phyloP scores from a whole-genome alignment of 2,797 vertebrate genomes.

The Ctenochaetus hawaiiensis region DNA sequence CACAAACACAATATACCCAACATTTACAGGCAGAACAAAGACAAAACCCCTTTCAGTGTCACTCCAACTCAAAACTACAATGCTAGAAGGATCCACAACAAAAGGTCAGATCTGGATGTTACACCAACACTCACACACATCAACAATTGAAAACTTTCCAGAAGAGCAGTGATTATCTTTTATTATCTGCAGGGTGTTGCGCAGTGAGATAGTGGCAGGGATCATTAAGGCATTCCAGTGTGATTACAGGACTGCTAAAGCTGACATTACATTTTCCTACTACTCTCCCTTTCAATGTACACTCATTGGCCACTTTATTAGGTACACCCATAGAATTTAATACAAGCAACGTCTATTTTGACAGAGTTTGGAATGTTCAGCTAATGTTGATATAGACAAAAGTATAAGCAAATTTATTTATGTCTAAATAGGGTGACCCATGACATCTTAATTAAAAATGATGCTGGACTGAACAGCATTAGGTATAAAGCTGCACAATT shows the following conservation, averaged over 20 bases:
- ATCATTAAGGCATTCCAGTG: conserved; percentile 70
- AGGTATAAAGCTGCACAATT: no score
- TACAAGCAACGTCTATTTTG: no score
- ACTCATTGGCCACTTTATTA: background rate
- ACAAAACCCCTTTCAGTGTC: conserved; percentile 47
- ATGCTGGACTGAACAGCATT: no score
- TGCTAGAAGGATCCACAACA: conserved; percentile 40
- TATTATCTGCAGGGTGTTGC: conserved; percentile 37
- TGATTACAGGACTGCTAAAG: conserved; percentile 26
- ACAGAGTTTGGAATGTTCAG: no score
- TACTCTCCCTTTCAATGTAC: conserved; percentile 18
- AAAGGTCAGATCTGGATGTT: conserved; percentile 55
- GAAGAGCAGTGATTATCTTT: conserved; percentile 52
- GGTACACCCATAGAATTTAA: no score
- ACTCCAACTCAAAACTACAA: conserved; percentile 39
- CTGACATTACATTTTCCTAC: conserved; percentile 37
- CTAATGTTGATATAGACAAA: no score
- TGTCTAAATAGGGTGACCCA: no score
- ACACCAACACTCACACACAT: conserved; percentile 2
- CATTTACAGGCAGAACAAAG: conserved; percentile 52
- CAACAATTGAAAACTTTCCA: conserved; percentile 50
- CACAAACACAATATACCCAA: conserved; percentile 33
- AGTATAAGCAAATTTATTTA: no score
- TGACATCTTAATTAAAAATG: no score
- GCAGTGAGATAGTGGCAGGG: conserved; percentile 37